Evolutionary conservation across 23 tunicate species (phyloP).

Genomic region (Pegea sp.): DNA sequence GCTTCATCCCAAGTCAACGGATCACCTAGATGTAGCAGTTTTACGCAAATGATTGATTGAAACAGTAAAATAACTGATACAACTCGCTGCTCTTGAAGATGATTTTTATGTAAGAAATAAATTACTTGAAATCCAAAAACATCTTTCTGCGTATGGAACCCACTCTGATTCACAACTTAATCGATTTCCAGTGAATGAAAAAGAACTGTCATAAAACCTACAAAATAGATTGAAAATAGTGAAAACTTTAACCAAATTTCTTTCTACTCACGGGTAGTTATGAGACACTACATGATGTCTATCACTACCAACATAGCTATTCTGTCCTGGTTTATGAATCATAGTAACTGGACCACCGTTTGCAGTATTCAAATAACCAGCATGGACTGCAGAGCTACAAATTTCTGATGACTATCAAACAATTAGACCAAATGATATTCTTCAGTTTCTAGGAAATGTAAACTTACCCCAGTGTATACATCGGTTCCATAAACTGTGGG

Average conservation of each 20-base stretch:
- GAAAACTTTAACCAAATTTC: neutral
- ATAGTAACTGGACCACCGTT: conserved; percentile 81
- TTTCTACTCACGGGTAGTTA: conserved; percentile 15
- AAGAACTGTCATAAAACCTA: conserved; percentile 63
- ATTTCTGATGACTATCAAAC: conserved; percentile 39
- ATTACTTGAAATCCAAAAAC: conserved; percentile 26
- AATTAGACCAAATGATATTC: neutral
- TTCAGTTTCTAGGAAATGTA: neutral
- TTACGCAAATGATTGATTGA: too few species aligned
- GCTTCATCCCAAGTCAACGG: conserved; percentile 40
- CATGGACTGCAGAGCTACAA: conserved; percentile 81
- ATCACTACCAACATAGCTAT: conserved; percentile 40
- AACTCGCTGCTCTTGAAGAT: too few species aligned
- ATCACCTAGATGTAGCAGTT: conserved; percentile 7
- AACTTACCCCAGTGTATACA: conserved; percentile 60
- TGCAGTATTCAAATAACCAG: conserved; percentile 38
- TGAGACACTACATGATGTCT: conserved; percentile 21
- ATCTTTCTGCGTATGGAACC: conserved; percentile 37
- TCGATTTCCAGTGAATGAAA: conserved; percentile 37
- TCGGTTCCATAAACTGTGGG: conserved; percentile 42
- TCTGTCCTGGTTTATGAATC: conserved; percentile 18
- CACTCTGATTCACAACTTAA: conserved; percentile 51
- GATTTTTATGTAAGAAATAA: too few species aligned
- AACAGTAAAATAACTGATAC: too few species aligned
- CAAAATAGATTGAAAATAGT: neutral